These are phyloP conservation scores for Tryphoninae sp. DNA, from an alignment of 2,888 invertebrate species.

Conservation along the genomic window DNA sequence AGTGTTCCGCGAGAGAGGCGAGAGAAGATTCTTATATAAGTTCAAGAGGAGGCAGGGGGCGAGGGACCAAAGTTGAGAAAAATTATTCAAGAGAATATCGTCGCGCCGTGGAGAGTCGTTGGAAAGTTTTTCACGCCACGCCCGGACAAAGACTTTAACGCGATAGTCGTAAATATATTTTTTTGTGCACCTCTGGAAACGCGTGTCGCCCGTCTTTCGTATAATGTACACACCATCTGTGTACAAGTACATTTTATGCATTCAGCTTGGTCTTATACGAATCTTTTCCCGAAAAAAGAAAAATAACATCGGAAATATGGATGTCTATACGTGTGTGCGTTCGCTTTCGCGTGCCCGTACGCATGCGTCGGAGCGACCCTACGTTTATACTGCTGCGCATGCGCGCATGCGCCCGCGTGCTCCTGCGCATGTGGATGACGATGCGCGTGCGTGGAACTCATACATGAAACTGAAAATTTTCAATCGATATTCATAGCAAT, in stretches of 20 bases:
- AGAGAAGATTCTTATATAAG: constrained; percentile 30
- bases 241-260: constrained; percentile 36
- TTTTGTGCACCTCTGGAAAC: neutral
- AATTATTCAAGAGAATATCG: constrained; percentile 56
- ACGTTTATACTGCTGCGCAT: too few species aligned
- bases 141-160: constrained; percentile 32
- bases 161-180: constrained; percentile 47
- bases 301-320: too few species aligned
- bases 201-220: neutral
- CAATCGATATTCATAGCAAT: too few species aligned
- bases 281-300: neutral
- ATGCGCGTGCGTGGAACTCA: too few species aligned
- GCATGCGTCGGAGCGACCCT: too few species aligned
- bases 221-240: constrained; percentile 37
- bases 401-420: neutral
- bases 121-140: constrained; percentile 46
- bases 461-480: too few species aligned
- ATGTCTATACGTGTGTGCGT: too few species aligned
- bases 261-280: neutral
- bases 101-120: constrained; percentile 31
- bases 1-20: constrained; percentile 24
- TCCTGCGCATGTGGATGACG: neutral
- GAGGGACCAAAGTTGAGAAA: constrained; percentile 60
- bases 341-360: too few species aligned
- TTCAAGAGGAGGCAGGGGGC: constrained; percentile 33